A percentile compares a stretch with the other conserved stretches of the same genome.
phyloP scores from a whole-genome alignment of 2,797 vertebrate genomes.

The Diplodus puntazzo region DNA sequence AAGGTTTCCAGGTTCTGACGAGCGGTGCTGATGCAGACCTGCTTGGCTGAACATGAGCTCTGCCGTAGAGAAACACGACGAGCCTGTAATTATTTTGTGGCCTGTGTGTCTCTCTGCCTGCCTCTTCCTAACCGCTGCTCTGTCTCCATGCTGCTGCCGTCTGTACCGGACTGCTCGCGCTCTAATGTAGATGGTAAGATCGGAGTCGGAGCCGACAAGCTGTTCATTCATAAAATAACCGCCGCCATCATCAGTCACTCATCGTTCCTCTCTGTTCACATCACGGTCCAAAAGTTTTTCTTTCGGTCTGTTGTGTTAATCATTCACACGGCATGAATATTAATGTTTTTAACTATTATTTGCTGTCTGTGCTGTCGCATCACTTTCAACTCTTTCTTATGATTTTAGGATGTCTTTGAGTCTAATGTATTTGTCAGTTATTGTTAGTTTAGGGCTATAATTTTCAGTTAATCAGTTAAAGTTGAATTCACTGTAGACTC shows the following conservation, averaged over 20 bases:
- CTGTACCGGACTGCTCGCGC: constrained; percentile 59
- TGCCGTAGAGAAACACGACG: constrained; percentile 44
- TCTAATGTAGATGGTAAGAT: constrained; percentile 83
- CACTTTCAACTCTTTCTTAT: background rate
- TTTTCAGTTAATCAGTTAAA: background rate
- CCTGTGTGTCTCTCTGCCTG: constrained; percentile 55
- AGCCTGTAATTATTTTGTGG: constrained; percentile 26
- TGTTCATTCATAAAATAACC: background rate
- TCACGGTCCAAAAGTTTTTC: background rate
- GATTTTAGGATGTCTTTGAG: background rate
- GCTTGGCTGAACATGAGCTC: constrained; percentile 45
- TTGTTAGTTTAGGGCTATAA: no score
- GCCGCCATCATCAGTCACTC: background rate
- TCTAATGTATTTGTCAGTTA: background rate
- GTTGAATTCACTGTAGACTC: background rate
- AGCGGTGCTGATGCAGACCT: background rate
- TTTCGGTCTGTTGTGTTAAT: constrained; percentile 18
- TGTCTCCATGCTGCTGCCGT: constrained; percentile 72
- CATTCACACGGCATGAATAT: constrained; percentile 19
- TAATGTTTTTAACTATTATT: background rate
- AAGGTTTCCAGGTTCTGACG: constrained; percentile 26
- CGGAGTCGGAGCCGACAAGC: constrained; percentile 34
- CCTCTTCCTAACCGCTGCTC: constrained; percentile 71
- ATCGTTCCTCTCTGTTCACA: background rate
- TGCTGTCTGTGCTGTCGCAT: background rate